Evolutionary conservation across 1,140 invertebrate species (phyloP), one percentile per base, ranked within the genome.

Genomic region (Acromyrmex heyeri): DNA sequence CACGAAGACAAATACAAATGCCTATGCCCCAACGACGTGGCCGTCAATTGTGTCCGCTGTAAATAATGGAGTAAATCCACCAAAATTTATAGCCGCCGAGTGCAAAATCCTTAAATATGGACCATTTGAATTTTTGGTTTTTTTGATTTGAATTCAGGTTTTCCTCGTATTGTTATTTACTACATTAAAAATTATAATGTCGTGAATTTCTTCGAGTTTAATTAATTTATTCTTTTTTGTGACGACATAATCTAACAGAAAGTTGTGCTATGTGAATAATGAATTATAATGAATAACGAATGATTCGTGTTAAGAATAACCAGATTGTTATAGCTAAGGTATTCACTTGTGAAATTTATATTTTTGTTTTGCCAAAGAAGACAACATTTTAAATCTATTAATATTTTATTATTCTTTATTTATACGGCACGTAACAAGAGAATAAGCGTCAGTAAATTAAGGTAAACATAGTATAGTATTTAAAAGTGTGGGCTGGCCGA

Each of bases 21-120:
- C 53, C 61, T 61, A 50, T 79, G 76, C 14, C 1, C 44, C 61
- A 50, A 65, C 38, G 59, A 78, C 76, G 24, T 18, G 27, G 16
- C 62, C 53, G 67, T 73, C 79, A 82, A 73, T 73, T 48, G 67
- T 55, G 38, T 48, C 12, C 79, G 55, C 8, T 38, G 38, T 82
- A 82, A 82, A 82, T 73, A 73, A 82, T 48, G 24, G 55, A 82
- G 24, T 30, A 73, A 82, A 73, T 61, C 67, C 69, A 30, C 55
- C 38, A n/a, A 59, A 82, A 82, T 82, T 82, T 82, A 59, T 53
- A 16, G 38, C 24, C 24, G 18, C 18, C 24, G 38, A 73, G 27
- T 50, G 55, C 55, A 44, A 48, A 44, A 73, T 59, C 38, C 38
- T 73, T 16, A 62, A 48, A 12, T 55, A 30, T 73, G 55, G 38